phyloP scores from a whole-genome alignment of 2,888 invertebrate species.

The Argyra leucocephala region DNA sequence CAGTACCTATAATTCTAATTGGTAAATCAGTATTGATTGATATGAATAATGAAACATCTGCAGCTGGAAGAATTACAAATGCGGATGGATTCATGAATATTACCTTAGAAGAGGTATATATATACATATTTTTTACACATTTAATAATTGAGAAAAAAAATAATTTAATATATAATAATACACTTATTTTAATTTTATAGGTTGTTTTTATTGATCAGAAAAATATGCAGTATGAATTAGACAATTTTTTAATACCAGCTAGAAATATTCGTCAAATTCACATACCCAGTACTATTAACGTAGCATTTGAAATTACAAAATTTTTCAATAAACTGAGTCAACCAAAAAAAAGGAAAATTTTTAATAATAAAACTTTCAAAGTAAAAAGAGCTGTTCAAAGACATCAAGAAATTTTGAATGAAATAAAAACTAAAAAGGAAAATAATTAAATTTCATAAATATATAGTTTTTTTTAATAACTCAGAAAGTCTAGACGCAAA shows the following conservation, averaged over 20 bases:
- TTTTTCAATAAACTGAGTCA: conserved; percentile 28
- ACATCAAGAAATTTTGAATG: conserved; percentile 33
- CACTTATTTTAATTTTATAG: background rate
- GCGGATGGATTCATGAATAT: conserved; percentile 41
- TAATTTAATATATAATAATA: background rate
- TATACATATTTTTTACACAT: background rate
- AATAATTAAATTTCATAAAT: too few species aligned
- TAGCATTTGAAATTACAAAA: conserved; percentile 26
- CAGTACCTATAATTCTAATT: conserved; percentile 33
- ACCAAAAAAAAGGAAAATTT: conserved; percentile 14
- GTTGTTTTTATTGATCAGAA: conserved; percentile 38
- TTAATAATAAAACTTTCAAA: conserved; percentile 28
- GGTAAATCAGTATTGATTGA: conserved; percentile 38
- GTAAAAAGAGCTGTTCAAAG: conserved; percentile 31
- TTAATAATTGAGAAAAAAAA: background rate
- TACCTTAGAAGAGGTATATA: conserved; percentile 29
- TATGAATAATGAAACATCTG: conserved; percentile 37
- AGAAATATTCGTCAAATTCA: conserved; percentile 38
- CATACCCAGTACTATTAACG: conserved; percentile 32
- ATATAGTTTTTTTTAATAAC: too few species aligned
- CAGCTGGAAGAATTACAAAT: conserved; percentile 36
- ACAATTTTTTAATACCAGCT: conserved; percentile 36
- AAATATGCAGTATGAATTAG: conserved; percentile 36
- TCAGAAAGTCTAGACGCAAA: too few species aligned
- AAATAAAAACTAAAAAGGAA: conserved; percentile 27